These are phyloP conservation scores for Hymenopus coronatus DNA, from an alignment of 2,888 invertebrate genomes.

Conservation along the genomic window DNA sequence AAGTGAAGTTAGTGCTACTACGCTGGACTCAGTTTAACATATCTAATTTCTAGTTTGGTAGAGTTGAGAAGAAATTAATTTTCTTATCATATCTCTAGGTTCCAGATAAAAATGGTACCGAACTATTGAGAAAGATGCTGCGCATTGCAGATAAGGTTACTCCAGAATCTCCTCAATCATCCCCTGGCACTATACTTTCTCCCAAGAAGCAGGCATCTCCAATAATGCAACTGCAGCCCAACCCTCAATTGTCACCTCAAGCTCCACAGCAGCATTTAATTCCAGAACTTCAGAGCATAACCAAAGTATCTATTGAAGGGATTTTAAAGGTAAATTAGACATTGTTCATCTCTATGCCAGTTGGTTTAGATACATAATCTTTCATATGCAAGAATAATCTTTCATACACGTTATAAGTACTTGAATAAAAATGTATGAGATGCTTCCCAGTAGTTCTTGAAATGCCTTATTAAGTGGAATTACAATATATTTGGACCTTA, in stretches of 20 bases:
- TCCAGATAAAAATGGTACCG: constrained; percentile 22
- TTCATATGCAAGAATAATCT: not conserved
- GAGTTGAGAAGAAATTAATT: too few species aligned
- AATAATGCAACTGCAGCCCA: not conserved
- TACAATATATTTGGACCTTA: too few species aligned
- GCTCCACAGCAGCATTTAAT: not conserved
- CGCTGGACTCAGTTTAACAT: too few species aligned
- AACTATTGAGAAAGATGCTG: constrained; percentile 26
- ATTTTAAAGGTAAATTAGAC: constrained; percentile 43
- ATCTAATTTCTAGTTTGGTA: too few species aligned
- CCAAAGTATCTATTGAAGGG: constrained; percentile 45
- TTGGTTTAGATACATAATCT: not conserved
- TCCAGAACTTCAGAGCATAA: constrained; percentile 5
- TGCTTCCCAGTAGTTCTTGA: too few species aligned
- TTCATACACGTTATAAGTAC: too few species aligned
- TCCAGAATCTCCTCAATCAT: not conserved
- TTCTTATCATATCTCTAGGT: not conserved
- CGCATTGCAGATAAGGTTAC: constrained; percentile 15
- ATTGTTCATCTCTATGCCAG: not conserved
- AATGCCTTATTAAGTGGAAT: too few species aligned
- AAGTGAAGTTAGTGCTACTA: too few species aligned
- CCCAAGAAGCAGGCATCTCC: not conserved
- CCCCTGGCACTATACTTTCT: not conserved
- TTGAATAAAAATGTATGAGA: too few species aligned
- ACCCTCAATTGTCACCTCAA: not conserved